A percentile compares a stretch with the other conserved stretches of the same genome.
phyloP scores from a whole-genome alignment of 2,888 invertebrate species.

The Temnothorax ravouxi region DNA sequence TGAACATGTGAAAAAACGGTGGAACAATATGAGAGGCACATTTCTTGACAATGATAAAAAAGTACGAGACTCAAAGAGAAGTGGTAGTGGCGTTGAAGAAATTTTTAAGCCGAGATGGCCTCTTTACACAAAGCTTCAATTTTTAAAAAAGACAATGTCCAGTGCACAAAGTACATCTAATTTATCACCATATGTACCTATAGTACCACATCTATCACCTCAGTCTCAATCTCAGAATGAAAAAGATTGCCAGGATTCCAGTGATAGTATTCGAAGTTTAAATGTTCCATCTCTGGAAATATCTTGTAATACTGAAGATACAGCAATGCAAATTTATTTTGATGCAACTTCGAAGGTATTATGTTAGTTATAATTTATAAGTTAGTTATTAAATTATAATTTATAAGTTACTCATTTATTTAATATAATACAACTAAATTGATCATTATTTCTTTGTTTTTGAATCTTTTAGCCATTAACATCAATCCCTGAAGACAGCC shows the following conservation, averaged over 20 bases:
- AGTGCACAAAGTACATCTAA: neutral
- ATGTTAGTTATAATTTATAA: no score
- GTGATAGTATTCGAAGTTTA: no score
- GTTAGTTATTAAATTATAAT: neutral
- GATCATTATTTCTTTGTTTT: neutral
- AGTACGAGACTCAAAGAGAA: constrained; percentile 1
- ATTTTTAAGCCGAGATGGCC: constrained; percentile 6
- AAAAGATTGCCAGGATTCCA: neutral
- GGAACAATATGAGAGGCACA: neutral
- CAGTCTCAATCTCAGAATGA: neutral
- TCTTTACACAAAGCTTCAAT: neutral
- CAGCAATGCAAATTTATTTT: neutral
- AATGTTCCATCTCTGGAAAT: no score
- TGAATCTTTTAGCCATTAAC: neutral
- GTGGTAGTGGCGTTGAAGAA: neutral
- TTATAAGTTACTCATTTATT: neutral
- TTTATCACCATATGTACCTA: neutral
- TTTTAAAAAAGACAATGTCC: neutral
- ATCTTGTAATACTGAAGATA: no score
- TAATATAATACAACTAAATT: neutral
- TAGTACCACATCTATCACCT: neutral
- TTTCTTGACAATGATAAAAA: constrained; percentile 1
- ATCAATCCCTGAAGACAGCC: neutral
- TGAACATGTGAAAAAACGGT: neutral
- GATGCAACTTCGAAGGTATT: neutral